Evolutionary conservation across 2,113 vertebrate genomes (phyloP).

Genomic region (Boleophthalmus pectinirostris): DNA sequence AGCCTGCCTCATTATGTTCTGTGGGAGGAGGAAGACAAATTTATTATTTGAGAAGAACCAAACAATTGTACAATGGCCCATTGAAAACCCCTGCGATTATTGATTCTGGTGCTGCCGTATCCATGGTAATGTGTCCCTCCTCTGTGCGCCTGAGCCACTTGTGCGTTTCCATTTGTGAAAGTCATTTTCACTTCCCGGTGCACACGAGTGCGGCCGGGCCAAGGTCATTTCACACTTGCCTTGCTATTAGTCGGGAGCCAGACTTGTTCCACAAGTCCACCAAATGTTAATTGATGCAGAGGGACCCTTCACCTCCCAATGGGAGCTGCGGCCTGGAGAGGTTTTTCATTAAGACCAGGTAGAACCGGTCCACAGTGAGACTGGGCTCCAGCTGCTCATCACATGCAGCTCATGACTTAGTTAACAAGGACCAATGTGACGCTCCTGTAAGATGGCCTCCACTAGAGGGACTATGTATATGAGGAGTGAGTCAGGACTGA

Average conservation of each 20-base stretch:
- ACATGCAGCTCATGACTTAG: slow-evolving; percentile 59
- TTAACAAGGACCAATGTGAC: slow-evolving; percentile 67
- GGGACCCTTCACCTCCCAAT: slow-evolving; percentile 69
- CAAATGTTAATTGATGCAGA: slow-evolving; percentile 80
- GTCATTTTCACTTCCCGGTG: slow-evolving; percentile 76
- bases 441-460: slow-evolving; percentile 38
- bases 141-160: slow-evolving; percentile 44
- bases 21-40: slow-evolving; percentile 40
- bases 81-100: slow-evolving; percentile 63
- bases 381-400: slow-evolving; percentile 48
- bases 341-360: slow-evolving; percentile 72
- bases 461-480: slow-evolving; percentile 52
- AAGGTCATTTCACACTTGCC: slow-evolving; percentile 77
- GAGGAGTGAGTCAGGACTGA: background rate
- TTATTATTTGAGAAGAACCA: slow-evolving; percentile 47
- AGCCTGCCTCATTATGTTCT: slow-evolving; percentile 49
- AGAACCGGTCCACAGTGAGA: slow-evolving; percentile 35
- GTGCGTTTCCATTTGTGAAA: slow-evolving; percentile 66
- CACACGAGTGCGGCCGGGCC: slow-evolving; percentile 61
- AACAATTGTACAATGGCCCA: slow-evolving; percentile 65
- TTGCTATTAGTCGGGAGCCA: slow-evolving; percentile 68
- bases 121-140: slow-evolving; percentile 67
- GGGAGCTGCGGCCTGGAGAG: slow-evolving; percentile 56
- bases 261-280: slow-evolving; percentile 67
- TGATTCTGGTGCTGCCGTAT: slow-evolving; percentile 63